These are phyloP conservation scores for Dolichomitus sp. DNA, from an alignment of 2,888 invertebrate species.

Conservation along the genomic window DNA sequence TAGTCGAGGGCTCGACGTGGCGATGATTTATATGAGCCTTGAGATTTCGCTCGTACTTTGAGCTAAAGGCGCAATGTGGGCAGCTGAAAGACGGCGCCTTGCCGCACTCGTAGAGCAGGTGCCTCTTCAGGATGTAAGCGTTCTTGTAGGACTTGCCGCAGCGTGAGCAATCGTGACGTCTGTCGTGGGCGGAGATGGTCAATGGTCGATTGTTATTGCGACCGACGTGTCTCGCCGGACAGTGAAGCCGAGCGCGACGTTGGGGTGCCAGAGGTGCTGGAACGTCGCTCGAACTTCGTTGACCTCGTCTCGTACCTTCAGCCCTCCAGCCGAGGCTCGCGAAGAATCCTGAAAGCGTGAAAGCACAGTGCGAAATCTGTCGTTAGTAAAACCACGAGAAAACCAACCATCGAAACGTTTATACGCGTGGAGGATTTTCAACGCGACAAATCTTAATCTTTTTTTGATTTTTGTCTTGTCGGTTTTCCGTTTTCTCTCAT, in stretches of 20 bases:
- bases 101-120: conserved; percentile 87
- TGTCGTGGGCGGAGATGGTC: conserved; percentile 77
- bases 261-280: conserved; percentile 83
- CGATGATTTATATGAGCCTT: conserved; percentile 86
- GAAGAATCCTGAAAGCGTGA: conserved; percentile 81
- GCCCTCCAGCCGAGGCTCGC: conserved; percentile 81
- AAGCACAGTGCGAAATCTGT: conserved; percentile 48
- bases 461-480: conserved; percentile 13
- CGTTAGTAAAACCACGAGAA: conserved; percentile 48
- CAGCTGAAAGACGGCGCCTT: conserved; percentile 86
- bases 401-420: conserved; percentile 42
- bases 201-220: conserved; percentile 79
- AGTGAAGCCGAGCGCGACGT: conserved; percentile 82
- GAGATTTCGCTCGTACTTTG: conserved; percentile 86
- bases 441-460: conserved; percentile 31
- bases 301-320: conserved; percentile 72
- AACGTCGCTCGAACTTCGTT: conserved; percentile 71
- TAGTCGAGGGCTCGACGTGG: conserved; percentile 75
- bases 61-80: conserved; percentile 85
- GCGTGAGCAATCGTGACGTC: conserved; percentile 87
- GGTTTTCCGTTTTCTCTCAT: not conserved
- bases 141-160: conserved; percentile 89
- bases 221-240: conserved; percentile 80
- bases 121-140: conserved; percentile 89
- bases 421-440: conserved; percentile 35